Evolutionary conservation across 1,140 invertebrate genomes (phyloP).

Genomic region (Harpegnathos saltator): DNA sequence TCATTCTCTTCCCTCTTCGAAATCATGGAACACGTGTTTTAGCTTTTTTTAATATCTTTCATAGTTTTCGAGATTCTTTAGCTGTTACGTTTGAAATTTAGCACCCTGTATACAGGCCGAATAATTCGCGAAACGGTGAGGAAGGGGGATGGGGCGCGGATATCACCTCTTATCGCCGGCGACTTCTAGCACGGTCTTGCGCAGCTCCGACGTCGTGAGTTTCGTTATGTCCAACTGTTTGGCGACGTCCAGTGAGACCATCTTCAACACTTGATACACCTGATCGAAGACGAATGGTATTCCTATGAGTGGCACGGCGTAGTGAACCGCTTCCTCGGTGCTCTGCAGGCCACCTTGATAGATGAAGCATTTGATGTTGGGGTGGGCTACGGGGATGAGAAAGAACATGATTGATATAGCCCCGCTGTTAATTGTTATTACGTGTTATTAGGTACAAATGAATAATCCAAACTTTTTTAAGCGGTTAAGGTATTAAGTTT

Average conservation of each 20-base stretch:
- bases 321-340: conserved; percentile 83
- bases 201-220: conserved; percentile 19
- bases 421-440: conserved; percentile 42
- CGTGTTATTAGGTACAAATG: no score
- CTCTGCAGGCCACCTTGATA: conserved; percentile 86
- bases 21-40: no score
- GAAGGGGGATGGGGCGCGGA: no score
- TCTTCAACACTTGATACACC: conserved; percentile 65
- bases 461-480: no score
- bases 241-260: conserved; percentile 65
- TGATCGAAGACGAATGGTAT: conserved; percentile 81
- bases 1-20: no score
- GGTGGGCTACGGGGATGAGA: conserved; percentile 77
- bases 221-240: conserved; percentile 55
- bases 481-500: no score
- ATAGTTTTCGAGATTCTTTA: no score
- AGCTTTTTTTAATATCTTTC: no score
- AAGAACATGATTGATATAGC: conserved; percentile 41
- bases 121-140: no score
- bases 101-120: no score
- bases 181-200: conserved; percentile 33
- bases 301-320: conserved; percentile 84
- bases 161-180: conserved; percentile 46
- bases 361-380: conserved; percentile 84
- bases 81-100: no score